Percentiles rank a stretch among this genome's conserved stretches.
These are phyloP conservation scores for Callopanchax toddi DNA, from an alignment of 2,113 vertebrate genomes.

Conservation along the genomic window DNA sequence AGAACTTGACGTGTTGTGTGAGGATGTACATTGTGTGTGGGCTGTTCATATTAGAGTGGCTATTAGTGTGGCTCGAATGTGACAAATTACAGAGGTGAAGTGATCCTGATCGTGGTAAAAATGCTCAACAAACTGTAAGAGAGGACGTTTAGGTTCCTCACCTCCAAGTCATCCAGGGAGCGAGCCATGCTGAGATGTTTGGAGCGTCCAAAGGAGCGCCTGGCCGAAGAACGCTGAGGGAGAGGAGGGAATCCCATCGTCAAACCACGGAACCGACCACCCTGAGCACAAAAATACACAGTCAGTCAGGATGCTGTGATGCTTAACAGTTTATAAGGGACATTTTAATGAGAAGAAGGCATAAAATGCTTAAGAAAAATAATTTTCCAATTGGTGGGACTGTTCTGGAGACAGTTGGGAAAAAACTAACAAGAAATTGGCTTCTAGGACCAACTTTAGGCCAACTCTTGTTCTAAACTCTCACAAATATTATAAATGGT, in stretches of 20 bases:
- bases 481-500: too few relatives aligned
- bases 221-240: conserved; percentile 82
- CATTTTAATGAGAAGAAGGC: too few relatives aligned
- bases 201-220: conserved; percentile 89
- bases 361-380: too few relatives aligned
- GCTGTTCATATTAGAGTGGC: conserved; percentile 52
- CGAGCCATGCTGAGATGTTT: conserved; percentile 90
- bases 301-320: background rate
- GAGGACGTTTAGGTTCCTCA: conserved; percentile 71
- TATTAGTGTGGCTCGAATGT: conserved; percentile 47
- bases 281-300: conserved; percentile 67
- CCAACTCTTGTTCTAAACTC: too few relatives aligned
- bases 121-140: too few relatives aligned
- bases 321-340: too few relatives aligned
- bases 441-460: too few relatives aligned
- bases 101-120: too few relatives aligned
- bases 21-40: conserved; percentile 37
- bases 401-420: too few relatives aligned
- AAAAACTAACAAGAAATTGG: too few relatives aligned
- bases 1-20: conserved; percentile 46
- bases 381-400: too few relatives aligned
- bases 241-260: conserved; percentile 82
- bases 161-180: conserved; percentile 94
- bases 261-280: conserved; percentile 82
- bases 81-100: conserved; percentile 15